phyloP scores from a whole-genome alignment of 2,797 vertebrate species.

The Poecilia picta region DNA sequence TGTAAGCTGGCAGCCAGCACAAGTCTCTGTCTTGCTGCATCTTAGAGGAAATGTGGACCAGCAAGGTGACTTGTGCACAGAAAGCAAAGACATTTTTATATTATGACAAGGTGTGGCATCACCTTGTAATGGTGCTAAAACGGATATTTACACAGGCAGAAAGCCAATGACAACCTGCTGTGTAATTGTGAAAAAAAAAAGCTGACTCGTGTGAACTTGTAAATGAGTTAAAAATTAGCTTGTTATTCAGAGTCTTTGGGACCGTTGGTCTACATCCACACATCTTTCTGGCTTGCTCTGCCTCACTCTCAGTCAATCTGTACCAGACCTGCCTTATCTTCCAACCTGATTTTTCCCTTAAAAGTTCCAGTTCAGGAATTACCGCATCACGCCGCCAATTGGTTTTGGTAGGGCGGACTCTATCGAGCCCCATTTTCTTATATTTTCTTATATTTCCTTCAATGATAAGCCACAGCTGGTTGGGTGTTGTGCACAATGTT shows the following conservation, averaged over 20 bases:
- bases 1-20: constrained; percentile 28
- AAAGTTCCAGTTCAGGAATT: not conserved
- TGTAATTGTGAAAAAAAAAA: not conserved
- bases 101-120: constrained; percentile 24
- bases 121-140: constrained; percentile 11
- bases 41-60: constrained; percentile 13
- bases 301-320: not conserved
- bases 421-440: not conserved
- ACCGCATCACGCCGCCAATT: not conserved
- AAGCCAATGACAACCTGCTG: not conserved
- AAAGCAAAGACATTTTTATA: constrained; percentile 24
- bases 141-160: constrained; percentile 21
- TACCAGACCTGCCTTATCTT: not conserved
- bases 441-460: not conserved
- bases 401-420: not conserved
- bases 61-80: constrained; percentile 39
- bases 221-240: not conserved
- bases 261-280: not conserved
- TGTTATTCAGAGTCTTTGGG: not conserved
- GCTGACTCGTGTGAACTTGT: not conserved
- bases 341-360: not conserved
- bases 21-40: constrained; percentile 5
- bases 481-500: not conserved
- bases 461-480: not conserved
- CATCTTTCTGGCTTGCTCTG: not conserved